Conservation (phyloP, 2,888 invertebrate species). For the Tetramorium bicarinatum region DNA sequence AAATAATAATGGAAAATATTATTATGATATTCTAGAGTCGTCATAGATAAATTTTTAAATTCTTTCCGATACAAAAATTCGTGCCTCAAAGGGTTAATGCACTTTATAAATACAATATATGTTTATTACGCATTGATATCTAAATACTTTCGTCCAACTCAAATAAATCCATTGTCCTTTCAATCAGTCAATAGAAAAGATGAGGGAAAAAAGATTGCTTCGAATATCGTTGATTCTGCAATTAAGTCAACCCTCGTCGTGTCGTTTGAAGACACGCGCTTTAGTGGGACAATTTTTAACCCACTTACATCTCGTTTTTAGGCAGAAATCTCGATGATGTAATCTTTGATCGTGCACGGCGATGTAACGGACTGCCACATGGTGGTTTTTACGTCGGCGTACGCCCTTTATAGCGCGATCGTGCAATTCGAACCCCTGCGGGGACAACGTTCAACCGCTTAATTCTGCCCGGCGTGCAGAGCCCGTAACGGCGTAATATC, state of each 20-base stretch:
- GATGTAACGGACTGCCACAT: slow-evolving; percentile 25
- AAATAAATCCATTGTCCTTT: neutral
- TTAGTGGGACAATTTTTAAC: neutral
- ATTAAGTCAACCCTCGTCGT: neutral
- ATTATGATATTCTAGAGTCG: too few species aligned
- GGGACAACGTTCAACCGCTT: slow-evolving; percentile 57
- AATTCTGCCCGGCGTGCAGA: slow-evolving; percentile 67
- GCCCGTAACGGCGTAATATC: slow-evolving; percentile 75
- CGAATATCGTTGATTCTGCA: neutral
- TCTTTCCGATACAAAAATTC: too few species aligned
- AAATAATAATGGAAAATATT: too few species aligned
- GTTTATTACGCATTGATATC: neutral
- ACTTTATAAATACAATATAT: neutral
- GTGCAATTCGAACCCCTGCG: slow-evolving; percentile 14
- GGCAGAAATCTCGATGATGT: neutral
- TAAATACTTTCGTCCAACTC: neutral
- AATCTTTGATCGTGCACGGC: slow-evolving; percentile 9
- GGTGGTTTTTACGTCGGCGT: slow-evolving; percentile 22
- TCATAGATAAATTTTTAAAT: too few species aligned
- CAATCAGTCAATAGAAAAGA: neutral
- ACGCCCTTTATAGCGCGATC: slow-evolving; percentile 32
- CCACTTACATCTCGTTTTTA: neutral
- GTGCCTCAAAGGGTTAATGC: too few species aligned
- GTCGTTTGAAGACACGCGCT: neutral
- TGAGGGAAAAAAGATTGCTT: neutral